phyloP scores from a whole-genome alignment of 2,888 invertebrate genomes.

The Drosophila meridiana region DNA sequence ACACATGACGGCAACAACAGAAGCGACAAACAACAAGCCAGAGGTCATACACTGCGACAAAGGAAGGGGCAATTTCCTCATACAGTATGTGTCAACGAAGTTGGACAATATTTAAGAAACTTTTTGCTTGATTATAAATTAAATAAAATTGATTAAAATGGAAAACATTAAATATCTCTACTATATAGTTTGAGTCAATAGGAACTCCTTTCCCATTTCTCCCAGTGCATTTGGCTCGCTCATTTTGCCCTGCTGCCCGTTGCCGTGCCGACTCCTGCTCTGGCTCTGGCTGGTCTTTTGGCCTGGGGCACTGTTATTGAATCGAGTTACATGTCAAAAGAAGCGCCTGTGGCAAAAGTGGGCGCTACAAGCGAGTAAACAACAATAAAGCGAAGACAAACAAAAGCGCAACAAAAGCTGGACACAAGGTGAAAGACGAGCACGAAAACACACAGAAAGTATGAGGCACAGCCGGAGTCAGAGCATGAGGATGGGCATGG shows the following conservation, averaged over 20 bases:
- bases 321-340: conserved; percentile 79
- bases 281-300: conserved; percentile 3
- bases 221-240: background rate
- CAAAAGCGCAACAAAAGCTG: conserved; percentile 70
- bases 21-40: conserved; percentile 31
- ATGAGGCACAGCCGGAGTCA: background rate
- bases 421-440: background rate
- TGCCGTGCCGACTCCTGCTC: background rate
- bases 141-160: too few species aligned
- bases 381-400: conserved; percentile 80
- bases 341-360: conserved; percentile 61
- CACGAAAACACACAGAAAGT: conserved; percentile 1
- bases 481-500: background rate
- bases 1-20: conserved; percentile 37
- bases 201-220: background rate
- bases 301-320: conserved; percentile 58
- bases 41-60: conserved; percentile 49
- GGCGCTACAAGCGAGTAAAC: conserved; percentile 74
- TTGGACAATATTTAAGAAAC: background rate
- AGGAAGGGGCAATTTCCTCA: background rate
- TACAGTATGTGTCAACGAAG: background rate
- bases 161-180: background rate
- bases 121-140: too few species aligned
- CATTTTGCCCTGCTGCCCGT: background rate
- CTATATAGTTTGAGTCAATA: background rate